Evolutionary conservation across 2,888 invertebrate species (phyloP).

Genomic region (Diaperis boleti): DNA sequence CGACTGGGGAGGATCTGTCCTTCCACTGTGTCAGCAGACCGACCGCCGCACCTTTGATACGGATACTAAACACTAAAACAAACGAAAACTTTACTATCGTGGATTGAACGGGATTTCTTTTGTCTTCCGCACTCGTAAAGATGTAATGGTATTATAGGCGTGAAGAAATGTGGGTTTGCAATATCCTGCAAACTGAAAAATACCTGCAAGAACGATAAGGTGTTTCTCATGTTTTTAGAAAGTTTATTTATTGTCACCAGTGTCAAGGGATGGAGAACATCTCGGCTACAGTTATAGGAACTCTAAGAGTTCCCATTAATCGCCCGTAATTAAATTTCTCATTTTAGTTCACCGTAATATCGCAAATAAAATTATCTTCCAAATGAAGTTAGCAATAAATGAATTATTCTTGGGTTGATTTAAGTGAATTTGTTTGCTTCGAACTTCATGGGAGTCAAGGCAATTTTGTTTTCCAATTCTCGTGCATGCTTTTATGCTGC

Average conservation of each 20-base stretch:
- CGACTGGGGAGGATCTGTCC: slow-evolving; percentile 53
- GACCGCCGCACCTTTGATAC: slow-evolving; percentile 43
- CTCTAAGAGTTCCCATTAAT: neutral
- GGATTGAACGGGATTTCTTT: slow-evolving; percentile 19
- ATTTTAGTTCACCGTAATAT: slow-evolving; percentile 6
- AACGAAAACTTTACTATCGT: slow-evolving; percentile 47
- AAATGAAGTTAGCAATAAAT: slow-evolving; percentile 22
- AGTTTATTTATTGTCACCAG: too few relatives aligned
- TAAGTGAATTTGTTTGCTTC: slow-evolving; percentile 31
- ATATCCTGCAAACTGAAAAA: neutral
- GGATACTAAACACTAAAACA: slow-evolving; percentile 39
- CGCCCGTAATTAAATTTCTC: neutral
- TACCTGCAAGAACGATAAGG: neutral
- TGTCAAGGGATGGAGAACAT: too few relatives aligned
- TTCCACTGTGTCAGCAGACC: slow-evolving; percentile 47
- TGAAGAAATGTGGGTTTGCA: neutral
- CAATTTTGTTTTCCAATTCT: slow-evolving; percentile 28
- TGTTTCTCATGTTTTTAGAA: too few relatives aligned
- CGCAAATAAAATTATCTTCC: slow-evolving; percentile 20
- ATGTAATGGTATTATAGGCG: neutral
- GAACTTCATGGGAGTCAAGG: slow-evolving; percentile 10
- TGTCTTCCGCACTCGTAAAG: neutral
- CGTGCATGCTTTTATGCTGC: slow-evolving; percentile 35
- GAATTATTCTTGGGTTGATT: slow-evolving; percentile 30
- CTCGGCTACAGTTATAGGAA: too few relatives aligned